phyloP scores from a whole-genome alignment of 2,113 vertebrate species.

The Lynx canadensis region DNA sequence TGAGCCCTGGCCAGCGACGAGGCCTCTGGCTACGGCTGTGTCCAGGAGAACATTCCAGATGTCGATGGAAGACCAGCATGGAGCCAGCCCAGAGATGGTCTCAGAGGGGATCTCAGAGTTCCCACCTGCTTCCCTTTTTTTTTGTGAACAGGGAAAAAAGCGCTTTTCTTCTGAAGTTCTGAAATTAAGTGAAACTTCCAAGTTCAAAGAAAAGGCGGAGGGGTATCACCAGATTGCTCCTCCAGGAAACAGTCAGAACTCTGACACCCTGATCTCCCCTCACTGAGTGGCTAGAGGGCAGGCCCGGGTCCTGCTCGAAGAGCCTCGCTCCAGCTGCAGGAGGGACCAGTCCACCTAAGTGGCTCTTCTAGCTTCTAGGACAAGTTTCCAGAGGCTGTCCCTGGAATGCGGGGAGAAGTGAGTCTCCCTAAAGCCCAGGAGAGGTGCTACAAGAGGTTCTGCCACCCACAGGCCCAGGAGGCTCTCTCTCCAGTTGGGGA shows the following conservation, averaged over 20 bases:
- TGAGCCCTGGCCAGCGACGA: neutral
- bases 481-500: neutral
- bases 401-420: neutral
- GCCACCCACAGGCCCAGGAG: neutral
- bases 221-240: conserved; percentile 45
- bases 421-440: neutral
- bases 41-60: neutral
- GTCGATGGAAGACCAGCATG: neutral
- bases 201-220: conserved; percentile 66
- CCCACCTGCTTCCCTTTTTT: conserved; percentile 55
- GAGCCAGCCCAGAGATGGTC: neutral
- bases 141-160: conserved; percentile 51
- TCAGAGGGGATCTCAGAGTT: conserved; percentile 1
- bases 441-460: neutral
- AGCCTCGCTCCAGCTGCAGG: neutral
- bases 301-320: conserved; percentile 34
- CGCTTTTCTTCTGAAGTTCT: conserved; percentile 67
- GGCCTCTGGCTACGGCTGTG: conserved; percentile 60
- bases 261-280: conserved; percentile 36
- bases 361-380: conserved; percentile 68
- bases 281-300: conserved; percentile 54
- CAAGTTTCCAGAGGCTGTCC: conserved; percentile 57
- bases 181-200: conserved; percentile 75
- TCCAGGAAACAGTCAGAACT: conserved; percentile 58
- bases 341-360: conserved; percentile 55